Conservation (phyloP, 2,113 vertebrate genomes). For the Tiliqua scincoides region DNA sequence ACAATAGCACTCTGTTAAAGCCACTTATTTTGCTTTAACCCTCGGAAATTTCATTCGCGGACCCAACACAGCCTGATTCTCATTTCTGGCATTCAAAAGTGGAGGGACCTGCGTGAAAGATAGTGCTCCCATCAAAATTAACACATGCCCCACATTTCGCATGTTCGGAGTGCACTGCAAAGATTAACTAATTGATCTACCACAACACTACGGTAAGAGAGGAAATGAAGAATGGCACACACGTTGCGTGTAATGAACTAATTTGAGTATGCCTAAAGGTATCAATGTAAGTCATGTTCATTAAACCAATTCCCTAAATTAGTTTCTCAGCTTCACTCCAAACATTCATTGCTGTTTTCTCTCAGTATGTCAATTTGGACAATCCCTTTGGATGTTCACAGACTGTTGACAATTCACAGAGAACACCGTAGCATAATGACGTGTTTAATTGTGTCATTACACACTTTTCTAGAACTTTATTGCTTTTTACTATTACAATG, state of each 20-base stretch:
- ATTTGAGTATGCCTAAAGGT: conserved; percentile 36
- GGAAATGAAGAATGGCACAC: conserved; percentile 22
- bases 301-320: conserved; percentile 34
- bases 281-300: conserved; percentile 27
- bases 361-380: background rate
- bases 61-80: background rate
- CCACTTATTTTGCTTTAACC: conserved; percentile 6
- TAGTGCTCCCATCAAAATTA: background rate
- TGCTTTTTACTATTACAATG: background rate
- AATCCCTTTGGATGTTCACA: background rate
- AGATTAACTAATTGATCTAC: conserved; percentile 25
- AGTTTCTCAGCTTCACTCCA: background rate
- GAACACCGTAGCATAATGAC: background rate
- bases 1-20: conserved; percentile 1
- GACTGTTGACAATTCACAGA: background rate
- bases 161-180: conserved; percentile 13
- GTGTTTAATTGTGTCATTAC: background rate
- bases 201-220: background rate
- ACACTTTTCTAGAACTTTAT: background rate
- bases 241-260: conserved; percentile 21
- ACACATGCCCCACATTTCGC: conserved; percentile 3
- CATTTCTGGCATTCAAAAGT: background rate
- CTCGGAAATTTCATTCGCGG: conserved; percentile 8
- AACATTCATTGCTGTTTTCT: conserved; percentile 1
- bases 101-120: background rate